Evolutionary conservation across 2,113 vertebrate genomes (phyloP), one percentile per base, ranked within the genome.

Genomic region (Cercocebus atys): DNA sequence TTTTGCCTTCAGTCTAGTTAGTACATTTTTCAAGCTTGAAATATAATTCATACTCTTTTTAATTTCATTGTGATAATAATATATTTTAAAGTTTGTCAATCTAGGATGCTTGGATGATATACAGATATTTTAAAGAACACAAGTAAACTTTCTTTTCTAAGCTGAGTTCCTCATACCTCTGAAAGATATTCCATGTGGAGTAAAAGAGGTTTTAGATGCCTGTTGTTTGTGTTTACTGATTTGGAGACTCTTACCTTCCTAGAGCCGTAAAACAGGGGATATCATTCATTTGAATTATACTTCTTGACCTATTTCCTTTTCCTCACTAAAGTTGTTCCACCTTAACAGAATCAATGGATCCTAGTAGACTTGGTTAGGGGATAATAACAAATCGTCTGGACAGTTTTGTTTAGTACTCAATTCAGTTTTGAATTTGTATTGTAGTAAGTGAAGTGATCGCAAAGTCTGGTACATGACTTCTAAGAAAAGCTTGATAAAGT

Each of bases 361-460:
- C 43, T 64, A 23, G 13, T 76, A 86, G 35, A 55, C n/a, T 66
- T 84, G 40, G 43, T 20, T 27, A 52, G 32, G 14, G 10, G 32
- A 45, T 85, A 78, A 27, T 70, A 85, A 55, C 40, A 68, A 52
- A 43, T 25, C 20, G 47, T 32, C 1, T 47, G 14, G 30, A 43
- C 43, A 73, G 1, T 94, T 97, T 94, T 97, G n/a, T 52, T 95
- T 88, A 92, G 27, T 84, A 30, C 32, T 64, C 38, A 94, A 30
- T 92, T 94, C 85, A 10, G n/a, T 70, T 93, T 96, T 78, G 43
- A 85, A 57, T 90, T 93, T 93, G 10, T 93, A 8, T 35, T 97
- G 75, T 91, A 45, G 25, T 78, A 90, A 88, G 23, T 94, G 30
- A 88, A 50, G 5, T 84, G 32, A 86, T 90, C 22, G 27, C 22